phyloP scores from a whole-genome alignment of 2,888 invertebrate species.

The Pterobdella sp. region DNA sequence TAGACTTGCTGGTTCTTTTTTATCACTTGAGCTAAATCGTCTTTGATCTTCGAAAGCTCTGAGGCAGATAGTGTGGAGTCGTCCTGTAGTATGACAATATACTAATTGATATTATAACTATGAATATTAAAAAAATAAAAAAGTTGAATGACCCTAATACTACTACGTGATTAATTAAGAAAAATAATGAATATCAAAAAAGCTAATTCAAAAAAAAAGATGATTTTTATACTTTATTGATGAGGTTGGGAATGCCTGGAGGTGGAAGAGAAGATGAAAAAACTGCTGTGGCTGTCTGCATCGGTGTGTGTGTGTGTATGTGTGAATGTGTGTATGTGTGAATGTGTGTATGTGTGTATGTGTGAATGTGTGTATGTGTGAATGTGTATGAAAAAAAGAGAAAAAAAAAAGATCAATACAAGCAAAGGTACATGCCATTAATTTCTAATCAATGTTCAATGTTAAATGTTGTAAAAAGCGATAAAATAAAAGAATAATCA shows the following conservation, averaged over 20 bases:
- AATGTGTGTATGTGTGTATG: too few relatives aligned
- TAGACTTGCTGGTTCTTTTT: constrained; percentile 17
- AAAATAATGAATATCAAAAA: too few relatives aligned
- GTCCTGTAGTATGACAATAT: not conserved
- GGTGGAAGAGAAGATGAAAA: constrained; percentile 70
- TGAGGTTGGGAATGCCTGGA: constrained; percentile 64
- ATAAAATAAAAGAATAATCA: too few relatives aligned
- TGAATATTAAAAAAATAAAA: not conserved
- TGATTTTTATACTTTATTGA: constrained; percentile 42
- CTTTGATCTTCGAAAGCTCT: constrained; percentile 11
- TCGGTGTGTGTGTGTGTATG: too few relatives aligned
- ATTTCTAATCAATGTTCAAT: too few relatives aligned
- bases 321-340: too few relatives aligned
- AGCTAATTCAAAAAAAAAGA: not conserved
- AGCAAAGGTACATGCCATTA: too few relatives aligned
- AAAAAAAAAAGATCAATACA: too few relatives aligned
- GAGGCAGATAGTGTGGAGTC: constrained; percentile 12
- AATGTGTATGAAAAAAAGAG: too few relatives aligned
- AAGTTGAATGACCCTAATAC: not conserved
- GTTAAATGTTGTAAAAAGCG: too few relatives aligned
- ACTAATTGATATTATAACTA: not conserved
- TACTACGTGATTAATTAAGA: too few relatives aligned
- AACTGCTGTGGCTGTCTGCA: constrained; percentile 61
- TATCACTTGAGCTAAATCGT: constrained; percentile 3
- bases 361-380: too few relatives aligned